These are phyloP conservation scores for Eupeodes luniger DNA, from an alignment of 2,888 invertebrate species.

Conservation along the genomic window DNA sequence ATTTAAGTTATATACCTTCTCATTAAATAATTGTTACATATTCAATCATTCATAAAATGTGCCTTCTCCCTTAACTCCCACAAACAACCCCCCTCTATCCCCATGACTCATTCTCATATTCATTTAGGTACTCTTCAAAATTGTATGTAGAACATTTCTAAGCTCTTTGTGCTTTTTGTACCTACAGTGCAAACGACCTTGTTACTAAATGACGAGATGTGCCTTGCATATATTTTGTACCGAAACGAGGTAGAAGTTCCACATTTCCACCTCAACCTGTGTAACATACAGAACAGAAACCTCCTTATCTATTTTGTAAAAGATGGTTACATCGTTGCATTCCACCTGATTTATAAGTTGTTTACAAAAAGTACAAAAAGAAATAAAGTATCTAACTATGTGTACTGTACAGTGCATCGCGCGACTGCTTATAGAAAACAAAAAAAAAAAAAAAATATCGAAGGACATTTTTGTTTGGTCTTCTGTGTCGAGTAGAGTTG, in stretches of 20 bases:
- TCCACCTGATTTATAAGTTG: slow-evolving; percentile 48
- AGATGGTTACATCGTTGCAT: slow-evolving; percentile 40
- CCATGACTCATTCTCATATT: neutral
- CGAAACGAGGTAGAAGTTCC: slow-evolving; percentile 12
- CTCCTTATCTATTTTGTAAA: slow-evolving; percentile 50
- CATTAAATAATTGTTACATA: neutral
- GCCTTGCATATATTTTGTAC: neutral
- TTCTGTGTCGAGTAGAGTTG: slow-evolving; percentile 24
- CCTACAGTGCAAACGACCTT: slow-evolving; percentile 44
- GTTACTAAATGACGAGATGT: slow-evolving; percentile 21
- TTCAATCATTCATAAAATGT: neutral
- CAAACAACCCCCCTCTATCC: neutral
- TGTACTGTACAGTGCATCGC: slow-evolving; percentile 12
- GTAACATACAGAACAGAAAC: slow-evolving; percentile 39
- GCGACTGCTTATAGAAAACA: neutral
- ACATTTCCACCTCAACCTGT: slow-evolving; percentile 18
- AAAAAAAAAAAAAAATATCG: neutral
- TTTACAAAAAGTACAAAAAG: slow-evolving; percentile 27
- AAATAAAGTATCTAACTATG: slow-evolving; percentile 32
- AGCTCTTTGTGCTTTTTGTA: neutral
- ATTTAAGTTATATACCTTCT: too few species aligned
- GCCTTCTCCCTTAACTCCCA: neutral
- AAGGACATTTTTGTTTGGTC: slow-evolving; percentile 47
- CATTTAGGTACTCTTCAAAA: slow-evolving; percentile 14
- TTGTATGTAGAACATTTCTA: neutral